Evolutionary conservation across 2,113 vertebrate genomes (phyloP).

Genomic region (Pycnonotus jocosus): DNA sequence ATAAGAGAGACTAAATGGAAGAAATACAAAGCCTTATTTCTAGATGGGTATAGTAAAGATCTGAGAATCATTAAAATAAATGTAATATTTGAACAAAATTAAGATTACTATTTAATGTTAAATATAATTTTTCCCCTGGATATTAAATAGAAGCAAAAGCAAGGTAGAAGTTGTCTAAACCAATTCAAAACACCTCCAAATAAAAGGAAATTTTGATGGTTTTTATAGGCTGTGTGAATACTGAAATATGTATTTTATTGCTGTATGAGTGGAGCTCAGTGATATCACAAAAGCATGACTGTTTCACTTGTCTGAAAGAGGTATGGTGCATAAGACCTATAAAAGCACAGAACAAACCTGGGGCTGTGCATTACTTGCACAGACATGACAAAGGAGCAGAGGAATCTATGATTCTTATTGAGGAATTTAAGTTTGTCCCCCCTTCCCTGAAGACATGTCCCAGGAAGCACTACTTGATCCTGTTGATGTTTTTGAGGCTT

Average conservation of each 20-base stretch:
- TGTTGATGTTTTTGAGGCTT: background rate
- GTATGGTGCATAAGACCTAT: background rate
- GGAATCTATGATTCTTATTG: background rate
- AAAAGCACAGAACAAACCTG: background rate
- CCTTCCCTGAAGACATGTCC: background rate
- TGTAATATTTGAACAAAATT: background rate
- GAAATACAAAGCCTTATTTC: background rate
- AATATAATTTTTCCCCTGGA: accelerated
- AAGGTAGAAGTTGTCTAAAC: background rate
- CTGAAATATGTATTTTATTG: background rate
- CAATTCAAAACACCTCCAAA: background rate
- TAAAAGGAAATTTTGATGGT: background rate
- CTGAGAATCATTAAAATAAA: background rate
- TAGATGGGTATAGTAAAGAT: background rate
- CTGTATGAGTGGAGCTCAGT: background rate
- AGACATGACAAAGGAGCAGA: background rate
- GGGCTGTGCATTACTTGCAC: background rate
- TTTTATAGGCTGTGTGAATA: background rate
- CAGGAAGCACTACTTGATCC: background rate
- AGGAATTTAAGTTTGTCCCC: background rate
- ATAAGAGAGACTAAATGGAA: background rate
- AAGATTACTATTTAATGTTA: background rate
- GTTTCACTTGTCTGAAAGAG: background rate
- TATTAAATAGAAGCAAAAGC: background rate
- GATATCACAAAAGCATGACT: background rate